Evolutionary conservation across 2,797 vertebrate species (phyloP).

Genomic region (Austrolebias charrua): DNA sequence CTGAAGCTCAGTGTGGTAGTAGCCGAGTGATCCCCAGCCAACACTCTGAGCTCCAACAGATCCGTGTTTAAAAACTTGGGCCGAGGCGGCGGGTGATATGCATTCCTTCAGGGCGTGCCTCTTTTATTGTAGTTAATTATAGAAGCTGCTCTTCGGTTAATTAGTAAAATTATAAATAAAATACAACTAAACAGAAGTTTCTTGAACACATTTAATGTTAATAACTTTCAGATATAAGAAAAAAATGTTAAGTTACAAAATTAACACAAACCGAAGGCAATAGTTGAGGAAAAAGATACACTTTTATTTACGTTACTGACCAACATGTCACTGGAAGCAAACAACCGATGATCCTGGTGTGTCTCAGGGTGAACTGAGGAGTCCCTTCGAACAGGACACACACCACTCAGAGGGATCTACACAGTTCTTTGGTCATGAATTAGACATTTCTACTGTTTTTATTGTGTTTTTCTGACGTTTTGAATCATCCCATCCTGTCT

Average conservation of each 20-base stretch:
- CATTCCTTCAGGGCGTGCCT: too few species aligned
- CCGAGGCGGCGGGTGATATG: too few species aligned
- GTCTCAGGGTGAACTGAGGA: too few species aligned
- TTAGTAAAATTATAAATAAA: constrained; percentile 1
- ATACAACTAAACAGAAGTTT: constrained; percentile 5
- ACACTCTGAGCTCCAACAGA: too few species aligned
- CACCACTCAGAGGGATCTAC: constrained; percentile 55
- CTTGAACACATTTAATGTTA: constrained; percentile 72
- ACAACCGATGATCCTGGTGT: background rate
- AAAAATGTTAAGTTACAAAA: constrained; percentile 68
- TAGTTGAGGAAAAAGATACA: background rate
- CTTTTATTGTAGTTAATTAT: too few species aligned
- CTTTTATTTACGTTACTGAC: too few species aligned
- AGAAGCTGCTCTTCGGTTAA: too few species aligned
- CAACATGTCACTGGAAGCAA: too few species aligned
- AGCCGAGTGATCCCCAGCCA: too few species aligned
- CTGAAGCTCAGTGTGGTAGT: too few species aligned
- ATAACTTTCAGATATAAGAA: constrained; percentile 59
- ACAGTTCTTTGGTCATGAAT: constrained; percentile 80
- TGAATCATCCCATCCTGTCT: constrained; percentile 32
- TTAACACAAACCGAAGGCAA: constrained; percentile 44
- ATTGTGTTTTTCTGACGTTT: constrained; percentile 5
- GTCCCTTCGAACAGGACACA: constrained; percentile 32
- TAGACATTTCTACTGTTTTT: constrained; percentile 27
- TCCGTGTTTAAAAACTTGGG: too few species aligned